Conservation (phyloP, 1,140 invertebrate genomes). For the Aphis craccivora region DNA sequence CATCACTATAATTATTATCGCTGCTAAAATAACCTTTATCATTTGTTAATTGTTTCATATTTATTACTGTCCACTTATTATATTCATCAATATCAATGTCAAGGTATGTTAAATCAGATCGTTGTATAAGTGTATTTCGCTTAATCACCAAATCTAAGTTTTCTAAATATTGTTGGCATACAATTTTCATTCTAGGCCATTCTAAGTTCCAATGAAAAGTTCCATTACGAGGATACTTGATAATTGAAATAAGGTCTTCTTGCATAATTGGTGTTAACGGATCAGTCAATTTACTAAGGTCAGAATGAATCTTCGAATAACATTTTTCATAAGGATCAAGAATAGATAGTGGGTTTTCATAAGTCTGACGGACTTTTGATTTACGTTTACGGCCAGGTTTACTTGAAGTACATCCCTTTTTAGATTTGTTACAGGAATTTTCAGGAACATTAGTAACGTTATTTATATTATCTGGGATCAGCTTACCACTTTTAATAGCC, state of each 20-base stretch:
- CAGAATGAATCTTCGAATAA: not conserved
- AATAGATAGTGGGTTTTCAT: not conserved
- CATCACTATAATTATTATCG: not conserved
- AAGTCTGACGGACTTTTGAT: not conserved
- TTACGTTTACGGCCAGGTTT: not conserved
- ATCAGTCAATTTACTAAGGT: not conserved
- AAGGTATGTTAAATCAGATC: conserved; percentile 68
- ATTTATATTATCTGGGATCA: not conserved
- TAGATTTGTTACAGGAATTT: not conserved
- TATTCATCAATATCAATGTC: conserved; percentile 71
- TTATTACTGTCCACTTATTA: not conserved
- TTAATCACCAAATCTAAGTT: conserved; percentile 70
- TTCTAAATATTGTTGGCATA: conserved; percentile 71
- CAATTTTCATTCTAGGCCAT: conserved; percentile 68
- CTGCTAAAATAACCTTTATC: conserved; percentile 31
- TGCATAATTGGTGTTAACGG: conserved; percentile 68
- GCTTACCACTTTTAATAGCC: conserved; percentile 44
- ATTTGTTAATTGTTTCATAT: not conserved
- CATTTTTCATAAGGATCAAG: not conserved
- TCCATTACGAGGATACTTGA: conserved; percentile 71
- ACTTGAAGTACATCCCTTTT: not conserved
- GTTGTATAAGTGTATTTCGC: conserved; percentile 64
- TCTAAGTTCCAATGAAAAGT: conserved; percentile 71
- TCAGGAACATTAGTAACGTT: conserved; percentile 11
- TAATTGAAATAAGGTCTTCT: conserved; percentile 71